Base-by-base conservation (phyloP, 2,888 invertebrate species). In the Metallyticus violacea region DNA sequence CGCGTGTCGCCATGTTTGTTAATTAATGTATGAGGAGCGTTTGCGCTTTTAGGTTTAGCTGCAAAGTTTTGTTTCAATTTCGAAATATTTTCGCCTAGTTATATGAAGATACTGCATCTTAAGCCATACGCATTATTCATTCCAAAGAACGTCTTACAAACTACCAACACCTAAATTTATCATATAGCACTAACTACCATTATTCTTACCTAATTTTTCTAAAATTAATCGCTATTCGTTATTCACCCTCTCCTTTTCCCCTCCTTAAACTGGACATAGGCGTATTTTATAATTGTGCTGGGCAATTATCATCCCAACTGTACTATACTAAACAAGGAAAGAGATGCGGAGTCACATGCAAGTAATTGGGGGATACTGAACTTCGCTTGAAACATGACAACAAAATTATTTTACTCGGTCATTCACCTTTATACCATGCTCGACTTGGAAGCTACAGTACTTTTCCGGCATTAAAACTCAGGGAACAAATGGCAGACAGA, bases 1-100 rank as follows among this genome's bases (percentile, higher is more conserved):
- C 87, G 87, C 88, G 87, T 85, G 83, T 85, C 88, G 88, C 88
- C 88, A 88, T 88, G 88, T 88, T 88, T 78, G 85, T 81, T 86
- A 85, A 86, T 86, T 85, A 88, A 88, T 86, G 79, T 85, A 77
- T n/a, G 83, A 83, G 85, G 78, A 40, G 85, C 78, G 78, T 85
- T 79, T 85, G 85, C 85, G 85, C 85, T 85, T 85, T 85, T 79
- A 78, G 40, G 78, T 78, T 77, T 79, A 83, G 77, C 77, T 77
- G 25, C 28, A 77, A 62, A 62, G 76, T 83, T 83, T 83, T 83
- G 77, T 83, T 83, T 83, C 77, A 83, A 83, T 77, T 77, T 77
- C 77, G 77, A 83, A 27, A 83, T n/a, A n/a, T n/a, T 83, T 77
- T 25, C 7, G 1, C 40, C 15, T 15, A 15, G 2, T 15, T 62